These are phyloP conservation scores for Machimus rusticus DNA, from an alignment of 2,888 invertebrate genomes.

Conservation along the genomic window DNA sequence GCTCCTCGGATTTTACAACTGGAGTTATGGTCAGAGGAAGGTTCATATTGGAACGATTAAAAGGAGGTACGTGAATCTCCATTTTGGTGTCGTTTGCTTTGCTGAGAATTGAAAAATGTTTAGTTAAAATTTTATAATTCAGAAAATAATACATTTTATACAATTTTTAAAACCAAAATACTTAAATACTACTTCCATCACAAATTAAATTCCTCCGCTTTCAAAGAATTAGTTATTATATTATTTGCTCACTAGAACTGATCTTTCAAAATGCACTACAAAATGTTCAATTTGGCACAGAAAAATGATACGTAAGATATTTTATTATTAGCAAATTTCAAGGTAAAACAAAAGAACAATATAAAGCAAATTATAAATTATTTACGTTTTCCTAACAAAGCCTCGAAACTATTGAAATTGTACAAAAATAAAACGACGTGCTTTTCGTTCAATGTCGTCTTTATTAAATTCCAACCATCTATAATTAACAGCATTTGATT, in stretches of 20 bases:
- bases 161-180: not conserved
- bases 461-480: not conserved
- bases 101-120: not conserved
- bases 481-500: not conserved
- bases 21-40: conserved; percentile 60
- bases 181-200: too few relatives aligned
- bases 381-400: not conserved
- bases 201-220: too few relatives aligned
- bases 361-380: not conserved
- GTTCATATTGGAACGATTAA: conserved; percentile 47
- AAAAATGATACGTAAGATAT: not conserved
- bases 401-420: not conserved
- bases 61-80: conserved; percentile 46
- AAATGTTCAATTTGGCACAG: not conserved
- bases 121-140: too few relatives aligned
- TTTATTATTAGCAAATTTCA: not conserved
- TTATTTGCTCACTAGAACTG: too few relatives aligned
- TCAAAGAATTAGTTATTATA: too few relatives aligned
- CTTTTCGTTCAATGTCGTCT: not conserved
- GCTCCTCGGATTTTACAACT: conserved; percentile 51
- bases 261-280: not conserved
- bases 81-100: conserved; percentile 27
- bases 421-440: not conserved
- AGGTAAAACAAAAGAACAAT: not conserved
- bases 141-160: not conserved